Conservation (phyloP, 2,113 vertebrate genomes). For the Pristiophorus japonicus region DNA sequence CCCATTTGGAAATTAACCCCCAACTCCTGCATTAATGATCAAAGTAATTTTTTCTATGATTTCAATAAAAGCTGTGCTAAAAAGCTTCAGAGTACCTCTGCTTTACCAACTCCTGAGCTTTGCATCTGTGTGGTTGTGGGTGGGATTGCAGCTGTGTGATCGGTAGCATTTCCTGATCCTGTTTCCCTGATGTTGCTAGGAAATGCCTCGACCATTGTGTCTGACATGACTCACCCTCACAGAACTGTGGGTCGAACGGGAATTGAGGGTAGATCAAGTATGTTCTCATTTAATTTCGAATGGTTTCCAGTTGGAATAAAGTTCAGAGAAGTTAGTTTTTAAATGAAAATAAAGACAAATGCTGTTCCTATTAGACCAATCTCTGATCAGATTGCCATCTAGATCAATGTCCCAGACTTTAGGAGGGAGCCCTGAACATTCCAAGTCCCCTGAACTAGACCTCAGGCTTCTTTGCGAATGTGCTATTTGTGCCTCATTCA, state of each 20-base stretch:
- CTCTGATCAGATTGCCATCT: background rate
- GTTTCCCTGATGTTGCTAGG: background rate
- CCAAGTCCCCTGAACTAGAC: background rate
- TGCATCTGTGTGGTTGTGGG: too few relatives aligned
- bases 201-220: background rate
- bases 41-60: background rate
- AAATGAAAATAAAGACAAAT: background rate
- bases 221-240: background rate
- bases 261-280: background rate
- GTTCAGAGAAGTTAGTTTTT: background rate
- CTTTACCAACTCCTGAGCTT: too few relatives aligned
- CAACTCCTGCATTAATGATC: background rate
- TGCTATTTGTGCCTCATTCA: background rate
- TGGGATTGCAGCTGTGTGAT: background rate
- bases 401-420: background rate
- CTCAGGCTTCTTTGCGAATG: background rate
- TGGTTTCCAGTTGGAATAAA: background rate
- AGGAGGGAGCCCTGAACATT: background rate
- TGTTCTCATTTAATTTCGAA: background rate
- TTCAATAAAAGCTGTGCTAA: background rate
- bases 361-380: background rate
- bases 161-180: background rate
- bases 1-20: background rate
- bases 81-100: background rate
- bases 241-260: background rate